phyloP scores from a whole-genome alignment of 2,797 vertebrate species.

The Sus cebifrons region DNA sequence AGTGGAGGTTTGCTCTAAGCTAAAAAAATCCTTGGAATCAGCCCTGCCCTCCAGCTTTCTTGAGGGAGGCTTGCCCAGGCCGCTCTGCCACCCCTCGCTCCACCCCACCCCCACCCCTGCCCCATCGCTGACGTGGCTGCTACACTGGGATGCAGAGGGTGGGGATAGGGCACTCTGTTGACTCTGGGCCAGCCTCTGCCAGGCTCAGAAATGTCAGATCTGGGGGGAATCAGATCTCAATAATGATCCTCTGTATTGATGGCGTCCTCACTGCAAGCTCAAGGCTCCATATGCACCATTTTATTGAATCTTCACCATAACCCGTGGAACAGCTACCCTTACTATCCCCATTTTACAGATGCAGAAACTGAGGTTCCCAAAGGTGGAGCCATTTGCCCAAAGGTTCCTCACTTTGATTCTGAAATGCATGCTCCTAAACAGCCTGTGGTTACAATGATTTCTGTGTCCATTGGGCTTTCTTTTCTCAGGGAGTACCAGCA shows the following conservation, averaged over 20 bases:
- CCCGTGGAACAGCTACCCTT: rapidly evolving
- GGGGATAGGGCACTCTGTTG: too few species aligned
- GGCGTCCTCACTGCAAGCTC: background rate
- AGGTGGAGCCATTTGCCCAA: too few species aligned
- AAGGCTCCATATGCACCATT: rapidly evolving
- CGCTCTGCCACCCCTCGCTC: constrained; percentile 71
- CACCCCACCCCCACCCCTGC: rapidly evolving
- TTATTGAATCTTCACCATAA: background rate
- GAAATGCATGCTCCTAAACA: background rate
- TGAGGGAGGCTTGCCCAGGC: constrained; percentile 69
- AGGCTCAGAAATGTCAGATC: background rate
- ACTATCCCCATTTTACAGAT: background rate
- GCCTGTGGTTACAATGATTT: background rate
- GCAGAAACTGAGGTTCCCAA: background rate
- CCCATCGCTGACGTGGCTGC: background rate
- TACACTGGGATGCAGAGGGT: background rate
- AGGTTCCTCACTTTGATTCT: background rate
- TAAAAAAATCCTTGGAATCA: constrained; percentile 78
- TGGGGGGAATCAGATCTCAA: background rate
- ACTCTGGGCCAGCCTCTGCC: background rate
- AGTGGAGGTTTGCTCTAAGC: constrained; percentile 80
- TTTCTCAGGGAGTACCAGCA: background rate
- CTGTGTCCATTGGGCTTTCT: background rate
- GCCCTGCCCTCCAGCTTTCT: constrained; percentile 86
- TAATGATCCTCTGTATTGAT: rapidly evolving